These are phyloP conservation scores for Bombylius discolor DNA, from an alignment of 2,888 invertebrate species.

Conservation along the genomic window DNA sequence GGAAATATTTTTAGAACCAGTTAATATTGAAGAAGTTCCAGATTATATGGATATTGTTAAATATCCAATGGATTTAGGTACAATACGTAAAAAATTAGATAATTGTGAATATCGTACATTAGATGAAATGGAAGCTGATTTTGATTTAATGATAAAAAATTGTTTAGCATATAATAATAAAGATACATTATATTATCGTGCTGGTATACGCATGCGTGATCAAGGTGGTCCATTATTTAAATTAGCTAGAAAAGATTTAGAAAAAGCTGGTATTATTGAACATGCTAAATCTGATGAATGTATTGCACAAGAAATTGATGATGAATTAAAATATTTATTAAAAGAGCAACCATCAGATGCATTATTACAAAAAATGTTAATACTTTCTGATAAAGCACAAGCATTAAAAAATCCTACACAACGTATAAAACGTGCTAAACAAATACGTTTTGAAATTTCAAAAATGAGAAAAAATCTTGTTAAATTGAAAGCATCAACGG, in stretches of 20 bases:
- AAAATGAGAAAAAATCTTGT: constrained; percentile 38
- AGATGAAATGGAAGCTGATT: constrained; percentile 74
- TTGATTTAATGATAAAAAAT: constrained; percentile 90
- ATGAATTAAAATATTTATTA: constrained; percentile 39
- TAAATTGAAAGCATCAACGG: constrained; percentile 27
- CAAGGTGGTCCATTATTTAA: constrained; percentile 71
- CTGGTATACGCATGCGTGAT: constrained; percentile 79
- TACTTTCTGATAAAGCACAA: constrained; percentile 48
- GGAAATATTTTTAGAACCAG: constrained; percentile 86
- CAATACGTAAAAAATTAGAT: constrained; percentile 70
- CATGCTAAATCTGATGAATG: constrained; percentile 38
- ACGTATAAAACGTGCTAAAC: constrained; percentile 44
- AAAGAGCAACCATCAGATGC: constrained; percentile 26
- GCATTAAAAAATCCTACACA: constrained; percentile 45
- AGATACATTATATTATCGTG: constrained; percentile 87
- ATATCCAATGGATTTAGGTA: constrained; percentile 78
- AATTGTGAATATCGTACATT: constrained; percentile 54
- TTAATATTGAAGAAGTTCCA: constrained; percentile 75
- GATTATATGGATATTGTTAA: constrained; percentile 79
- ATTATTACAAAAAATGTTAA: constrained; percentile 39
- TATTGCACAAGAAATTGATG: constrained; percentile 42
- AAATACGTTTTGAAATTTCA: constrained; percentile 44
- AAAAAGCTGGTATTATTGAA: constrained; percentile 32
- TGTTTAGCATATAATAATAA: constrained; percentile 91
- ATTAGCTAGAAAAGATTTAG: constrained; percentile 60